A percentile compares a stretch with the other conserved stretches of the same genome.
These are phyloP conservation scores for Gymnothorax reevesii DNA, from an alignment of 2,797 vertebrate genomes.

Conservation along the genomic window DNA sequence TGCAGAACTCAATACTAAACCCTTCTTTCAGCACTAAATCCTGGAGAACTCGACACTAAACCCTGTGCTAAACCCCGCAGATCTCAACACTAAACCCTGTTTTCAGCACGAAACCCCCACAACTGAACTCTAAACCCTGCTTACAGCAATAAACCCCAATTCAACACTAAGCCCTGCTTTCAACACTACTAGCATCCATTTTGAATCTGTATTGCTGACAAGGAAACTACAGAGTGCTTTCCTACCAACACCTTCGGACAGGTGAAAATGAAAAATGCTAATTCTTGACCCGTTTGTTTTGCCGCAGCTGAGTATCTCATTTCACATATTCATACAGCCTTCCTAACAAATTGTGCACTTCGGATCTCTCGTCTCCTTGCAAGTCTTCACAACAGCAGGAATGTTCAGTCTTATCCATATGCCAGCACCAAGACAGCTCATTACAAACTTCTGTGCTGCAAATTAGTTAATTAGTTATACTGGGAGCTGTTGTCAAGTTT, in stretches of 20 bases:
- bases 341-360: neutral
- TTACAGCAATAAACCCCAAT: no score
- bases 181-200: slow-evolving; percentile 33
- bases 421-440: neutral
- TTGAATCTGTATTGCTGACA: slow-evolving; percentile 33
- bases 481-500: neutral
- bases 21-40: no score
- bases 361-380: neutral
- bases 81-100: no score
- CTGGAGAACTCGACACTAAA: no score
- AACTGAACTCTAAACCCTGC: no score
- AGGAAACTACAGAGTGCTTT: neutral
- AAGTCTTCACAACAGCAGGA: neutral
- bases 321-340: neutral
- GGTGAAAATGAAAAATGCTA: slow-evolving; percentile 16
- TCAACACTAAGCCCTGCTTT: neutral
- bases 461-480: no score
- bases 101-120: no score
- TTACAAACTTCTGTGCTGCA: no score
- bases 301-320: neutral
- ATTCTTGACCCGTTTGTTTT: slow-evolving; percentile 4
- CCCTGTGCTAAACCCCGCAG: no score
- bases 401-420: no score
- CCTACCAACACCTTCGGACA: slow-evolving; percentile 28
- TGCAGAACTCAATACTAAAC: no score